These are phyloP conservation scores for Odocoileus hemionus DNA, from an alignment of 2,113 vertebrate species.

Conservation along the genomic window DNA sequence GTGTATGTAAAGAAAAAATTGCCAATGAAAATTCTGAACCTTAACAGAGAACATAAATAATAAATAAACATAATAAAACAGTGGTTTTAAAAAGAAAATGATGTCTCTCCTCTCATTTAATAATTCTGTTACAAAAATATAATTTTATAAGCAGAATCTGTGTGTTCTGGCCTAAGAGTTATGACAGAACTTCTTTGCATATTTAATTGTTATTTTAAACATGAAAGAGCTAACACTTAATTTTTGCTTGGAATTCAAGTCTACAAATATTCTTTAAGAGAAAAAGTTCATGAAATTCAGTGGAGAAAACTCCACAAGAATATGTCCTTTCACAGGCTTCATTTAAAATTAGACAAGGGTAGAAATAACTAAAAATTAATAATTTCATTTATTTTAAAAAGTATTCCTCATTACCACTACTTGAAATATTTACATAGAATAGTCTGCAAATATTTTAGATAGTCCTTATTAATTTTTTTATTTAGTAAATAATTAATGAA, in stretches of 20 bases:
- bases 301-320: not conserved
- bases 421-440: not conserved
- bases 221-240: not conserved
- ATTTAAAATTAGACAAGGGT: not conserved
- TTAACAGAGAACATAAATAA: conserved; percentile 50
- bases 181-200: conserved; percentile 19
- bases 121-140: conserved; percentile 65
- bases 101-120: conserved; percentile 51
- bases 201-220: not conserved
- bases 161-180: conserved; percentile 60
- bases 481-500: not conserved
- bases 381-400: not conserved
- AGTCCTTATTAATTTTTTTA: not conserved
- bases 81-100: not conserved
- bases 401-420: not conserved
- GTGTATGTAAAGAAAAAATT: conserved; percentile 51
- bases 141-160: conserved; percentile 60
- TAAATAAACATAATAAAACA: conserved; percentile 24
- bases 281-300: not conserved
- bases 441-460: not conserved
- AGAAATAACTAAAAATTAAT: not conserved
- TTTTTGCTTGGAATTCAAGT: not conserved
- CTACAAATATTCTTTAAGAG: not conserved
- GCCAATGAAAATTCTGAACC: not conserved
- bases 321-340: not conserved